phyloP scores from a whole-genome alignment of 2,113 vertebrate species.

The Australoheros scitulus region DNA sequence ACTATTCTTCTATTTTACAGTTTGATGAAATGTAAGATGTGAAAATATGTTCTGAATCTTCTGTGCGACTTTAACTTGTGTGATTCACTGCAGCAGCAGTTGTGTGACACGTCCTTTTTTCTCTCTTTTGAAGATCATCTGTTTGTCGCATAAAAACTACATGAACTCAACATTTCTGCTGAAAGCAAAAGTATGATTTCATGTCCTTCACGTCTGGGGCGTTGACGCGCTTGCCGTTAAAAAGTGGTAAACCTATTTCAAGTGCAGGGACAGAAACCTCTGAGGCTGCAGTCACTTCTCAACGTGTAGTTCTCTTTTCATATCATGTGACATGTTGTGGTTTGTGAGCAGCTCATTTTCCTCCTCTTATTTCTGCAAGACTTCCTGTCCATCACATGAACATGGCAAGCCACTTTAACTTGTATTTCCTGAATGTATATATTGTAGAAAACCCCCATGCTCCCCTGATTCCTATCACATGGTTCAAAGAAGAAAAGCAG shows the following conservation, averaged over 20 bases:
- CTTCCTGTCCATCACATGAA: constrained; percentile 75
- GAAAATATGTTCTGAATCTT: neutral
- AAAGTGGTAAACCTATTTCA: constrained; percentile 47
- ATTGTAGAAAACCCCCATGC: constrained; percentile 1
- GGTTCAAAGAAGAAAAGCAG: neutral
- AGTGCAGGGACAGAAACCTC: constrained; percentile 61
- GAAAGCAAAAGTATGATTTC: constrained; percentile 32
- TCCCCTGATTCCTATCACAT: neutral
- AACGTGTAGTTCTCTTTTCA: constrained; percentile 69
- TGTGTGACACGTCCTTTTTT: neutral
- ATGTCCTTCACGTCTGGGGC: neutral
- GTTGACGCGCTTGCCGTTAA: constrained; percentile 10
- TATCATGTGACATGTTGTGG: constrained; percentile 79
- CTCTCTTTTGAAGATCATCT: neutral
- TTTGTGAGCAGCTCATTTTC: constrained; percentile 66
- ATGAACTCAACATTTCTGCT: neutral
- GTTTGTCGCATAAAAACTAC: neutral
- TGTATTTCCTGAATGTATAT: constrained; percentile 56
- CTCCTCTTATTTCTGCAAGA: constrained; percentile 69
- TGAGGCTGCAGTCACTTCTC: constrained; percentile 36
- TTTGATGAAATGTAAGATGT: neutral
- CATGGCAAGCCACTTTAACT: constrained; percentile 35
- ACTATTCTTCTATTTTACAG: neutral
- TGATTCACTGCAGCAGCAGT: neutral
- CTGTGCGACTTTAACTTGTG: neutral